Evolutionary conservation across 92 coral and sea anemone species (phyloP), one percentile per base, ranked within the genome.

Genomic region (Porites divaricata): DNA sequence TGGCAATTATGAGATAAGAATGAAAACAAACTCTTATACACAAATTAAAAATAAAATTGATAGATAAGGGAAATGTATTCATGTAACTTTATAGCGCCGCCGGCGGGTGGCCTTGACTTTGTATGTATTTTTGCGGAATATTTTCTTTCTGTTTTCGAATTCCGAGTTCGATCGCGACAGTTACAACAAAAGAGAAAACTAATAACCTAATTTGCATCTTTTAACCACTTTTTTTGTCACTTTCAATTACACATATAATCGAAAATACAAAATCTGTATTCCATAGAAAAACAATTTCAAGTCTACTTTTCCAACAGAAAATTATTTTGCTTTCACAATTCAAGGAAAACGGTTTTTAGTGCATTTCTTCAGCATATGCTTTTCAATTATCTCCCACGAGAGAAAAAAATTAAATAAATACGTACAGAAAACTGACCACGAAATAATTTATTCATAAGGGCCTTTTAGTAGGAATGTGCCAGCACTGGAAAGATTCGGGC

Each of bases 371-470:
- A 26, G 52, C 21, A 17, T 78, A 58, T 12, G 58, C 25, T 76
- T 10, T 51, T 77, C n/a, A 77, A 64, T 13, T 28, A 4, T 23
- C 62, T 59, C 72, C 61, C 11, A 35, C 45, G 45, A 35, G 63
- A 23, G 21, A 63, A n/a, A 78, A 28, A 77, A 25, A 77, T 62
- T 78, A 63, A 63, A 21, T 64, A 63, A 78, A 78, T 69, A 64
- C 21, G 63, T n/a, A 78, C 35, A 63, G 17, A 26, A 63, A 63
- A 63, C 45, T 78, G 70, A 1, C 70, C 71, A 63, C 65, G 50
- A 75, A 6, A 45, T 78, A 64, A 78, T 63, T 78, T 78, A 78
- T 78, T 78, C 82, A 78, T 63, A 78, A 78, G 72, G 82, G 82
- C n/a, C 72, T 78, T 78, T 78, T 78, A 78, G 41, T 26, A 15